Evolutionary conservation across 2,113 vertebrate species (phyloP), one percentile per base, ranked within the genome.

Genomic region (Dolichallabes microphthalmus): DNA sequence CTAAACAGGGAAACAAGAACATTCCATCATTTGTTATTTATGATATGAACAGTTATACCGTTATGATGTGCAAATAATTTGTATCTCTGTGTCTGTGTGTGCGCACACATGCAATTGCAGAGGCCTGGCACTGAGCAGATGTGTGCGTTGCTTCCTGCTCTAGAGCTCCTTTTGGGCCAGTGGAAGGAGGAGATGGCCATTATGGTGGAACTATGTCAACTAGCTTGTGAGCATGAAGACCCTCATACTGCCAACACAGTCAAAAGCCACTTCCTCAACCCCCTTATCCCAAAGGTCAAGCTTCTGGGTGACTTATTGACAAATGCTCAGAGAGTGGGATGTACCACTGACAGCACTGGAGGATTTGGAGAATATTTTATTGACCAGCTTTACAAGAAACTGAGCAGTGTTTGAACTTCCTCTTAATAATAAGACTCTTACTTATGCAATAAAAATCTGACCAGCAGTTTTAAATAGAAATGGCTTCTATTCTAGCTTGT

Each of bases 301-400:
- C 86, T 94, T 57, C 85, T 94, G 84, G 94, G 94, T 85, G 94
- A 95, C 90, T 92, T 95, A 1, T 83, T 95, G 82, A 95, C 93
- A 88, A 94, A 92, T 2, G 94, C 93, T 66, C 91, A 85, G n/a
- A 92, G 91, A 88, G 89, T 93, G 87, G 94, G 94, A 86, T 96
- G 95, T 60, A 92, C 90, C 74, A 86, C 73, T 13, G 92, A 94
- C 50, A 87, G 90, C 69, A 86, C 88, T 52, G 90, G 88, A 4
- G 91, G 93, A 85, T 93, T 95, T n/a, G 94, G 94, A 84, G 95
- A 96, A 90, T 95, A 94, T 83, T 92, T 96, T 19, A 92, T 95
- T 82, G 92, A 95, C 75, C 92, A 91, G 68, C 84, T 95, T 63
- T 93, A 95, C 83, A 90, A 92, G 45, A 93, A 94, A 85, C 91